These are phyloP conservation scores for Tor tambroides DNA, from an alignment of 2,113 vertebrate species.

Conservation along the genomic window DNA sequence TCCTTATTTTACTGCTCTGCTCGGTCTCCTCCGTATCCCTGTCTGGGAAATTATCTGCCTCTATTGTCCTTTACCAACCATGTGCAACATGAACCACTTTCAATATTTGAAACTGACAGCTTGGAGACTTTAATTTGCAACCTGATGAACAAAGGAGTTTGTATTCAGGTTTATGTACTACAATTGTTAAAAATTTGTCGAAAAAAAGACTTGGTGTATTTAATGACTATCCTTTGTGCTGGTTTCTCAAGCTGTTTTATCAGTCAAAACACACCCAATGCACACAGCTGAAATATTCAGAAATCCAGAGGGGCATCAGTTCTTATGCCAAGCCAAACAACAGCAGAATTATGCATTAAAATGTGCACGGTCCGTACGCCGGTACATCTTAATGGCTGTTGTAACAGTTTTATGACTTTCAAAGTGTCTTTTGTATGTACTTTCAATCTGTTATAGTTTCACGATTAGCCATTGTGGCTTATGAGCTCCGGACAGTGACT, in stretches of 20 bases:
- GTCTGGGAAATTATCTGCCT: constrained; percentile 1
- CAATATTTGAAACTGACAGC: neutral
- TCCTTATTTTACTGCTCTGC: neutral
- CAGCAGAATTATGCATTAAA: neutral
- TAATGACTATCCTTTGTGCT: neutral
- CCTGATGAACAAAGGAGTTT: neutral
- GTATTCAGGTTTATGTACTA: neutral
- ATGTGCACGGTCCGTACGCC: neutral
- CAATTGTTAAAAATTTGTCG: neutral
- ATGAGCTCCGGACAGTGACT: neutral
- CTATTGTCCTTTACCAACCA: constrained; percentile 13
- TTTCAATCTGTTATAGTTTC: neutral
- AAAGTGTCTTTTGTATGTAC: constrained; percentile 11
- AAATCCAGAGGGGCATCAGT: neutral
- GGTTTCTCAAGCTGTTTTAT: neutral
- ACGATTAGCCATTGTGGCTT: neutral
- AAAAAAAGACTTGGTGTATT: neutral
- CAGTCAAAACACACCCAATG: neutral
- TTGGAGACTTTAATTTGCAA: neutral
- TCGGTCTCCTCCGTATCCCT: neutral
- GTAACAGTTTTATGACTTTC: constrained; percentile 23
- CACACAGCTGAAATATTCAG: neutral
- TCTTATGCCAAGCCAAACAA: constrained; percentile 31
- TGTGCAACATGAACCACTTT: constrained; percentile 5
- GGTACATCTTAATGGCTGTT: neutral